Conservation (phyloP, 2,113 vertebrate species). For the Girardinichthys multiradiatus region DNA sequence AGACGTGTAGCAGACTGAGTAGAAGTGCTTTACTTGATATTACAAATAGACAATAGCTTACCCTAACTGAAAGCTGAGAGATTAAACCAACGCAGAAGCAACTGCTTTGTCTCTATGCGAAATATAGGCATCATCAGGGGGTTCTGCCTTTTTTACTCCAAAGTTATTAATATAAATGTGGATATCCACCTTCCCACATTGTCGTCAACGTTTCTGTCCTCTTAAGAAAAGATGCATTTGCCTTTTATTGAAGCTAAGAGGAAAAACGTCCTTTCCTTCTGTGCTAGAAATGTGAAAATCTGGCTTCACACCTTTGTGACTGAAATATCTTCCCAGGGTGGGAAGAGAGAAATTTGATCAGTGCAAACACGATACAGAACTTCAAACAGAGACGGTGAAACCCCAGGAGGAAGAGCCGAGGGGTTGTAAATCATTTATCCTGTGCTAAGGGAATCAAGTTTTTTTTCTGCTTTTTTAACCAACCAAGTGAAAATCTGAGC, state of each 20-base stretch:
- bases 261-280: conserved; percentile 64
- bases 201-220: not conserved
- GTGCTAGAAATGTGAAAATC: conserved; percentile 63
- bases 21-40: not conserved
- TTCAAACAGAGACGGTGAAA: conserved; percentile 70
- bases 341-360: conserved; percentile 72
- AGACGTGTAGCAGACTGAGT: conserved; percentile 5
- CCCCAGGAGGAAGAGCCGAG: conserved; percentile 68
- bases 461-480: not conserved
- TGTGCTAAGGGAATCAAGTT: conserved; percentile 9
- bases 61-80: not conserved
- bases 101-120: conserved; percentile 20
- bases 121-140: conserved; percentile 34
- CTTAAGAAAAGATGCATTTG: not conserved
- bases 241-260: not conserved
- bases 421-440: conserved; percentile 78
- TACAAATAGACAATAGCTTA: not conserved
- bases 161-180: not conserved
- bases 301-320: conserved; percentile 73
- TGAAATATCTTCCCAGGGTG: conserved; percentile 74
- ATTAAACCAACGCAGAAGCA: not conserved
- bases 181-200: not conserved
- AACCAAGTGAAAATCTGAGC: not conserved
- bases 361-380: conserved; percentile 75
- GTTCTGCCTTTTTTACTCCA: conserved; percentile 1